Conservation (phyloP, 2,113 vertebrate genomes). For the mouse (Mus musculus) region GRCm39 chr13:34295501-34296000, state of each 20-base stretch:
- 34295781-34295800: background rate
- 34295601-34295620: too few species aligned
- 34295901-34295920: background rate
- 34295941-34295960: background rate
- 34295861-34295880: background rate
- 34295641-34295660: background rate
- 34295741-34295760: background rate
- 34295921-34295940: background rate
- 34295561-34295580: background rate
- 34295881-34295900: background rate
- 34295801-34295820: background rate
- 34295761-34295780: background rate
- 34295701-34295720: background rate
- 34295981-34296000: background rate
- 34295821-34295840: background rate
- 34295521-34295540: too few species aligned
- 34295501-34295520: background rate
- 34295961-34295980: background rate
- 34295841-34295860: background rate
- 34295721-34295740: background rate
- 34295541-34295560: background rate
- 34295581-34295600: background rate
- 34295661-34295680: background rate
- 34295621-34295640: background rate
- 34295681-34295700: too few species aligned